Evolutionary conservation across 1,140 invertebrate genomes (phyloP).

Genomic region (Drosophila virilis): DNA sequence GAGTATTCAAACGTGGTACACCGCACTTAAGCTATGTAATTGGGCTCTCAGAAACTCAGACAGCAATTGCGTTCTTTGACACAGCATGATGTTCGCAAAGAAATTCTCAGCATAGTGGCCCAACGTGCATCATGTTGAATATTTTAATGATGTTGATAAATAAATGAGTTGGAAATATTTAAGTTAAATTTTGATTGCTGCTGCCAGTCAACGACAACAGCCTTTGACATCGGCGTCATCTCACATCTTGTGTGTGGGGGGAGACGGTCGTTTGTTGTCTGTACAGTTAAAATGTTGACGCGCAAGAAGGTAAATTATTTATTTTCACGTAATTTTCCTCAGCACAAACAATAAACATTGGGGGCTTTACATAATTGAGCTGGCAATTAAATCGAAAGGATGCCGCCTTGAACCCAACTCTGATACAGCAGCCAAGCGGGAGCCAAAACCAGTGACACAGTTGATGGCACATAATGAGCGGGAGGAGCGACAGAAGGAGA

Average conservation of each 20-base stretch:
- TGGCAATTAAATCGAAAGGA: slow-evolving; percentile 75
- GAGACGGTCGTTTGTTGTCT: slow-evolving; percentile 16
- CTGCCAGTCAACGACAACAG: slow-evolving; percentile 23
- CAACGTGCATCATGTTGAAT: slow-evolving; percentile 57
- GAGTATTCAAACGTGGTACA: background rate
- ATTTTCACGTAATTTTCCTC: slow-evolving; percentile 76
- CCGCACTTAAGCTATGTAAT: slow-evolving; percentile 1
- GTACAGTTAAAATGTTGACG: slow-evolving; percentile 70
- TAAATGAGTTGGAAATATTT: slow-evolving; percentile 83
- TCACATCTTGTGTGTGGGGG: slow-evolving; percentile 37
- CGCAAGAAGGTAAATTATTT: slow-evolving; percentile 76
- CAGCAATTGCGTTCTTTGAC: background rate
- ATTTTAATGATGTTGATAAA: slow-evolving; percentile 82
- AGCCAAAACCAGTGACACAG: slow-evolving; percentile 40
- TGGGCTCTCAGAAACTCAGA: background rate
- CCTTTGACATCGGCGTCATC: slow-evolving; percentile 49
- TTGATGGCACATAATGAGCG: slow-evolving; percentile 43
- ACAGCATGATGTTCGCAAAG: slow-evolving; percentile 5
- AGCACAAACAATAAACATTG: slow-evolving; percentile 75
- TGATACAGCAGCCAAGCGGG: slow-evolving; percentile 7
- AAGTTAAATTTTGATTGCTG: slow-evolving; percentile 66
- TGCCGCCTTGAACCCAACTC: slow-evolving; percentile 27
- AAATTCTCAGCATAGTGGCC: background rate
- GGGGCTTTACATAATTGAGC: slow-evolving; percentile 76
- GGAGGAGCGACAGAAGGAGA: slow-evolving; percentile 33